A percentile compares a stretch with the other conserved stretches of the same genome.
Evolutionary conservation across 2,888 invertebrate genomes (phyloP).

Genomic region (Charanyca ferruginea): DNA sequence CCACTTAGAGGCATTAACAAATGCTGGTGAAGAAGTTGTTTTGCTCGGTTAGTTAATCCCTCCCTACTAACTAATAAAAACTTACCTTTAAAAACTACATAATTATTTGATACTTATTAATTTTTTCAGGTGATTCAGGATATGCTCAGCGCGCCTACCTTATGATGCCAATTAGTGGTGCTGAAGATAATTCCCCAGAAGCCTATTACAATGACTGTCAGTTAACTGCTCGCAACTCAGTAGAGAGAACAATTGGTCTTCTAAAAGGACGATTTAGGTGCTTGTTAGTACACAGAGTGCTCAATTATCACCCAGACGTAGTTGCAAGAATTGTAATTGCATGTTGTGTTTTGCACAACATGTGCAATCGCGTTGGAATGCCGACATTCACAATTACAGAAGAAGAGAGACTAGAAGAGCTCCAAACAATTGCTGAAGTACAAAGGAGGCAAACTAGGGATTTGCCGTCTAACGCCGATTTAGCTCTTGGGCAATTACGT

Average conservation of each 20-base stretch:
- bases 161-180: constrained; percentile 15
- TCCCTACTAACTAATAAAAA: too few relatives aligned
- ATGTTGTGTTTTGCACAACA: too few relatives aligned
- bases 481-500: constrained; percentile 5
- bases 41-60: too few relatives aligned
- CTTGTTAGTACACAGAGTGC: constrained; percentile 13
- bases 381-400: constrained; percentile 10
- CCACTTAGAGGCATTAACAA: too few relatives aligned
- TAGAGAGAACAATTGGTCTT: constrained; percentile 16
- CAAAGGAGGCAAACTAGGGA: constrained; percentile 34
- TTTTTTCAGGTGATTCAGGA: constrained; percentile 2
- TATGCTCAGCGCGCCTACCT: constrained; percentile 9
- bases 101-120: too few relatives aligned
- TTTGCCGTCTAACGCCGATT: constrained; percentile 27
- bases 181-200: constrained; percentile 20
- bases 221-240: constrained; percentile 3
- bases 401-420: constrained; percentile 18
- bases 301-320: constrained; percentile 3
- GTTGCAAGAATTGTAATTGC: background rate
- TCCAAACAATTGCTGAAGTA: constrained; percentile 23
- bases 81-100: constrained; percentile 1
- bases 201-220: constrained; percentile 6
- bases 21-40: too few relatives aligned
- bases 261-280: constrained; percentile 11
- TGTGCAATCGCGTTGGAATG: constrained; percentile 2